Evolutionary conservation across 2,797 vertebrate genomes (phyloP), one percentile per base, ranked within the genome.

Genomic region (Limosa lapponica): DNA sequence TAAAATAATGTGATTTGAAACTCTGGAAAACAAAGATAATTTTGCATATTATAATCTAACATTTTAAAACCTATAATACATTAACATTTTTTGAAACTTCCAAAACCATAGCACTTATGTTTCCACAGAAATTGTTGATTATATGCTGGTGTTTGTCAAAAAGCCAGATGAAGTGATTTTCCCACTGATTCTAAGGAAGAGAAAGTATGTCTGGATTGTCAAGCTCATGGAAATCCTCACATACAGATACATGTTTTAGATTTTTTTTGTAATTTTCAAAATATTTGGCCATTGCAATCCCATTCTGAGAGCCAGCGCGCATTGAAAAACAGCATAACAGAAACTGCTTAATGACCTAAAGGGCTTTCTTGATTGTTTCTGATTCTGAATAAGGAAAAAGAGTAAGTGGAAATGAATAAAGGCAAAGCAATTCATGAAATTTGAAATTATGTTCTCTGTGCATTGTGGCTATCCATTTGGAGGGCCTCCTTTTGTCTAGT

Each of bases 201-300:
- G 96, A 99, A 99, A 97, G 96, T 98, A 69, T 96, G 98, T 82
- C 91, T 99, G 96, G 98, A 97, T 95, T 99, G 98, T 94, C 98
- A 99, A 96, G 98, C 98, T 30, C 97, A 96, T 92, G 98, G 98
- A 92, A 98, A 98, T 78, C 98, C 97, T 98, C 57, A 96, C 83
- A 16, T 98, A 98, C 96, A 99, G 98, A 98, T 99, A 96, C 2
- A 74, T 36, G 2, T 1, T 69, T 67, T 39, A 43, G 16, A 66
- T 13, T 52, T 51, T 51, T 37, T 62, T 65, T 18, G 2, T 9
- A 32, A 37, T 69, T 59, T 84, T 64, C 48, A 52, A 27, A 30
- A 8, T 71, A 32, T 67, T 69, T 81, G 9, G 19, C 8, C 13
- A 41, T 13, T 67, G 6, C 5, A 67, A 10, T 44, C 6, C 17